Percentiles rank a stretch among this genome's conserved stretches.
These are phyloP conservation scores for Actenoides lindsayi DNA, from an alignment of 2,113 vertebrate species.

Conservation along the genomic window DNA sequence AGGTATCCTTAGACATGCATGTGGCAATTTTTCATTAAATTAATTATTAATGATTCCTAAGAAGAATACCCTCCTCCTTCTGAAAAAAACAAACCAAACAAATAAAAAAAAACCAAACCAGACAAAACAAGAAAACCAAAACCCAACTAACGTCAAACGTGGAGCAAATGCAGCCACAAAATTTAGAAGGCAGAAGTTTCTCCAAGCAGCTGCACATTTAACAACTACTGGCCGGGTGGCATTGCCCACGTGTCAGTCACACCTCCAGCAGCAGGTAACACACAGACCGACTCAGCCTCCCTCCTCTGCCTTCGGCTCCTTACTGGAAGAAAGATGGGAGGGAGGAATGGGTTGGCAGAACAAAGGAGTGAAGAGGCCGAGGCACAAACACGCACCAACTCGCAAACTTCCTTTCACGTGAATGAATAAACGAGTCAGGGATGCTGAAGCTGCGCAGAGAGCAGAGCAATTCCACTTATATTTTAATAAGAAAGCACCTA, in stretches of 20 bases:
- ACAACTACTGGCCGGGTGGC: background rate
- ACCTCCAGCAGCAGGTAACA: background rate
- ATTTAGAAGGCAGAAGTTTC: background rate
- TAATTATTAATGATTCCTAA: background rate
- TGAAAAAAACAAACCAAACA: no score
- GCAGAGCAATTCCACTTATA: background rate
- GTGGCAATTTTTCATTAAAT: background rate
- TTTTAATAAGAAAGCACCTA: background rate
- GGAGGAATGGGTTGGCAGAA: background rate
- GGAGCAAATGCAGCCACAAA: background rate
- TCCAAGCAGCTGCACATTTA: background rate
- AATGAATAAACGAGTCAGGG: background rate
- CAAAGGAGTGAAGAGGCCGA: background rate
- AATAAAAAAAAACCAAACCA: background rate
- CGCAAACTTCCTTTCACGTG: background rate
- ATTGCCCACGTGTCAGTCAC: background rate
- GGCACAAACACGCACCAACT: background rate
- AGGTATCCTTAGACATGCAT: background rate
- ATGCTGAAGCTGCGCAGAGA: background rate
- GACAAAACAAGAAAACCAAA: background rate
- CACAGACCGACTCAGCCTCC: background rate
- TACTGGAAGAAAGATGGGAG: background rate
- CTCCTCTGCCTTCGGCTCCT: background rate
- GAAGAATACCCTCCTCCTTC: background rate
- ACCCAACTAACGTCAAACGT: background rate